Evolutionary conservation across 2,797 vertebrate species (phyloP).

Genomic region (Sarcoramphus papa): DNA sequence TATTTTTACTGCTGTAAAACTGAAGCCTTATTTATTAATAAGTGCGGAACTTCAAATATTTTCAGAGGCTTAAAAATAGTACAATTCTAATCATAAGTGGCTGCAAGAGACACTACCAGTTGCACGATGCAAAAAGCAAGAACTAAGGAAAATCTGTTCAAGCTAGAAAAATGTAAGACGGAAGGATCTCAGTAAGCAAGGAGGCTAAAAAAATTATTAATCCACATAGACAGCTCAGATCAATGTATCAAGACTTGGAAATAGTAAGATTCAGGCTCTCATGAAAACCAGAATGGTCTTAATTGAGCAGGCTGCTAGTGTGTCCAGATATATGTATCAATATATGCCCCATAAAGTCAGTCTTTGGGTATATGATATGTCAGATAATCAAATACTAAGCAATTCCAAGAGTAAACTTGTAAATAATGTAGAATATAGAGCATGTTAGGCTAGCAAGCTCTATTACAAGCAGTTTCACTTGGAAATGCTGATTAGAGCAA

Average conservation of each 20-base stretch:
- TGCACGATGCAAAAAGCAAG: background rate
- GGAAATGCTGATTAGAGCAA: conserved; percentile 47
- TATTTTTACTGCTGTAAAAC: background rate
- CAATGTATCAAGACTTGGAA: background rate
- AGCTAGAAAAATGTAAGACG: background rate
- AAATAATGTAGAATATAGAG: conserved; percentile 29
- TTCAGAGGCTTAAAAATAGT: background rate
- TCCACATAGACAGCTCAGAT: background rate
- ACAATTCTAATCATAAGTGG: background rate
- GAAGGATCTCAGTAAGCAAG: background rate
- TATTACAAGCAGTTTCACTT: background rate
- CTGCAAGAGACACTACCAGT: background rate
- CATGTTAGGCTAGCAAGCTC: background rate
- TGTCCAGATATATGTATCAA: background rate
- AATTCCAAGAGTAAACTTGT: background rate
- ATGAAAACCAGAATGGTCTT: background rate
- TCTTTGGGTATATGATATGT: background rate
- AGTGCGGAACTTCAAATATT: background rate
- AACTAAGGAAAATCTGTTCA: background rate
- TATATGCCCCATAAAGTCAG: background rate
- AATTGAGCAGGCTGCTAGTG: background rate
- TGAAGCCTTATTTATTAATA: background rate
- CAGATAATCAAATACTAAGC: conserved; percentile 12
- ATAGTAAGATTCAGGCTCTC: background rate
- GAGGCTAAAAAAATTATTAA: background rate